Conservation (phyloP, 1,140 invertebrate species). For the Rhizoglyphus robini region DNA sequence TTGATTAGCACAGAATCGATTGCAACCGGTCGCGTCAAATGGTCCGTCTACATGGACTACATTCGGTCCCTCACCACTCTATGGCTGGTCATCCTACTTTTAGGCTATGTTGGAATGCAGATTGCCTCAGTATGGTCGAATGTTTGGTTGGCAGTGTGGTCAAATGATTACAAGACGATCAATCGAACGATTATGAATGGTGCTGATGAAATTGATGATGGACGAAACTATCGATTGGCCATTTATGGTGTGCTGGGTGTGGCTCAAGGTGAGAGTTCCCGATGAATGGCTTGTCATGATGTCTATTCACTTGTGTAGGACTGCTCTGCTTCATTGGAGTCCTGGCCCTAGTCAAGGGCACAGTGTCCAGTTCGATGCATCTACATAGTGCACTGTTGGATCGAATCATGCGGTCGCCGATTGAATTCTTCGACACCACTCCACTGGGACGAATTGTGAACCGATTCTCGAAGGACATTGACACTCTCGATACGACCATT, state of each 20-base stretch:
- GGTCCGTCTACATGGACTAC: constrained; percentile 60
- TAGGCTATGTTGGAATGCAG: constrained; percentile 26
- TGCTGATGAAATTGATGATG: neutral
- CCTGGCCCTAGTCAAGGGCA: constrained; percentile 24
- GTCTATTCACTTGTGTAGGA: constrained; percentile 12
- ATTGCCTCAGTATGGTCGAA: constrained; percentile 74
- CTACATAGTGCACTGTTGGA: constrained; percentile 29
- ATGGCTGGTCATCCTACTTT: constrained; percentile 23
- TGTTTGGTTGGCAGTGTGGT: constrained; percentile 68
- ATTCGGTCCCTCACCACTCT: constrained; percentile 25
- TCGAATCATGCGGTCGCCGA: constrained; percentile 32
- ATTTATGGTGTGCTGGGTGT: constrained; percentile 26
- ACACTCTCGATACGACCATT: constrained; percentile 32
- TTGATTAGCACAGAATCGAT: constrained; percentile 74
- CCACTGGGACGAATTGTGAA: constrained; percentile 38
- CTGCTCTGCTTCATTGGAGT: constrained; percentile 24
- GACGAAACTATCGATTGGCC: constrained; percentile 23
- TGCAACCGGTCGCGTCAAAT: constrained; percentile 80
- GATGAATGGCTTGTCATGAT: no score
- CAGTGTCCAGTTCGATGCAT: constrained; percentile 23
- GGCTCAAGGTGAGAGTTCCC: constrained; percentile 24
- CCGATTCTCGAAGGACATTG: constrained; percentile 40
- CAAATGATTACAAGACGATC: constrained; percentile 22
- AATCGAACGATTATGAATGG: neutral
- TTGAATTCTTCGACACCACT: constrained; percentile 38